Evolutionary conservation across 2,888 invertebrate species (phyloP).

Genomic region (Leucania comma): DNA sequence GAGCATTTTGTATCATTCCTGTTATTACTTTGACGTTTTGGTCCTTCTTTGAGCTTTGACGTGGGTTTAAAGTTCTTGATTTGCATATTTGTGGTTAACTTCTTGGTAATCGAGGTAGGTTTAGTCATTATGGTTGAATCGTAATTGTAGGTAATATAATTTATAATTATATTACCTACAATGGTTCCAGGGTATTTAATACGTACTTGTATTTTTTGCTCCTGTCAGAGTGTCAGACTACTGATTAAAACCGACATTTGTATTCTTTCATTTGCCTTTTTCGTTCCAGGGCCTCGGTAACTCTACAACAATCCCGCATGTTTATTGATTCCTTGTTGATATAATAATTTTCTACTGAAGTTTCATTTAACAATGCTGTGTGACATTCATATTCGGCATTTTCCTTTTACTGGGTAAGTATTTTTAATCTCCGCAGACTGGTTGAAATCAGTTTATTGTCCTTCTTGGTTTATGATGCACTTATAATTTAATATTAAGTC

Average conservation of each 20-base stretch:
- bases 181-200: neutral
- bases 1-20: conserved; percentile 47
- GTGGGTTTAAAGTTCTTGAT: conserved; percentile 23
- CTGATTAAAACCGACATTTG: too few species aligned
- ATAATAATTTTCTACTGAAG: neutral
- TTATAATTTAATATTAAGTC: conserved; percentile 41
- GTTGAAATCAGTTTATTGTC: conserved; percentile 49
- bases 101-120: conserved; percentile 20
- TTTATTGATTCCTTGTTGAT: neutral
- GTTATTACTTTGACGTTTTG: conserved; percentile 33
- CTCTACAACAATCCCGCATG: neutral
- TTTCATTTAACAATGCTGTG: neutral
- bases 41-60: conserved; percentile 21
- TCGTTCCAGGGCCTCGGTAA: too few species aligned
- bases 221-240: too few species aligned
- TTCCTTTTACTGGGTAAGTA: conserved; percentile 30
- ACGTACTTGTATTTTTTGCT: neutral
- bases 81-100: conserved; percentile 49
- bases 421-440: conserved; percentile 20
- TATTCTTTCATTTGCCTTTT: too few species aligned
- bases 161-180: conserved; percentile 7
- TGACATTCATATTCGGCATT: conserved; percentile 3
- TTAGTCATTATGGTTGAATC: neutral
- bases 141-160: conserved; percentile 17
- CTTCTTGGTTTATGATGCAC: conserved; percentile 45